A percentile compares a stretch with the other conserved stretches of the same genome.
These are phyloP conservation scores for Dasyurus viverrinus DNA, from an alignment of 2,113 vertebrate species.

Conservation along the genomic window DNA sequence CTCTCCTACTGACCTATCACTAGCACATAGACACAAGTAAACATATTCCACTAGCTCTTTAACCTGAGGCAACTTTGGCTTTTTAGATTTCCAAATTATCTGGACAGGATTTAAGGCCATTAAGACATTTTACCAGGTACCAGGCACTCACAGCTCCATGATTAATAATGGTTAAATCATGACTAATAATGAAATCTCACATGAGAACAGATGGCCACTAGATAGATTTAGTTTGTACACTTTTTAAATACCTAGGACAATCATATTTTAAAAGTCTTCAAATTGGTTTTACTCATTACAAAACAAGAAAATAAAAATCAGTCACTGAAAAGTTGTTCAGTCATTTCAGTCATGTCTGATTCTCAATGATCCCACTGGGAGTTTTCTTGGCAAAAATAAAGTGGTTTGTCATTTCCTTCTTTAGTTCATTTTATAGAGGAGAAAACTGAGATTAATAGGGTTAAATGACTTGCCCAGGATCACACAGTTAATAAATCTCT, in stretches of 20 bases:
- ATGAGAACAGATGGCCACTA: conserved; percentile 22
- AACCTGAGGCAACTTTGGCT: conserved; percentile 29
- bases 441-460: not conserved
- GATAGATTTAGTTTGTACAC: not conserved
- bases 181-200: conserved; percentile 11
- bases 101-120: not conserved
- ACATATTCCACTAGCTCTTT: not conserved
- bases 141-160: not conserved
- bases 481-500: not conserved
- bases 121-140: not conserved
- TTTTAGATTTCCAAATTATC: not conserved
- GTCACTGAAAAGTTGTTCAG: not conserved
- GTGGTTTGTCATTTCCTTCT: not conserved
- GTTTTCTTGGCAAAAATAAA: not conserved
- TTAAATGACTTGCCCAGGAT: not conserved
- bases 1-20: conserved; percentile 60
- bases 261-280: not conserved
- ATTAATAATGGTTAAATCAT: not conserved
- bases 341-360: not conserved
- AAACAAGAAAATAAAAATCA: conserved; percentile 45
- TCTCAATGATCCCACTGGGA: not conserved
- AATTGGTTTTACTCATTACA: not conserved
- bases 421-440: not conserved
- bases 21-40: conserved; percentile 51
- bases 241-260: not conserved